These are phyloP conservation scores for Passer montanus DNA, from an alignment of 2,113 vertebrate species.

Conservation along the genomic window DNA sequence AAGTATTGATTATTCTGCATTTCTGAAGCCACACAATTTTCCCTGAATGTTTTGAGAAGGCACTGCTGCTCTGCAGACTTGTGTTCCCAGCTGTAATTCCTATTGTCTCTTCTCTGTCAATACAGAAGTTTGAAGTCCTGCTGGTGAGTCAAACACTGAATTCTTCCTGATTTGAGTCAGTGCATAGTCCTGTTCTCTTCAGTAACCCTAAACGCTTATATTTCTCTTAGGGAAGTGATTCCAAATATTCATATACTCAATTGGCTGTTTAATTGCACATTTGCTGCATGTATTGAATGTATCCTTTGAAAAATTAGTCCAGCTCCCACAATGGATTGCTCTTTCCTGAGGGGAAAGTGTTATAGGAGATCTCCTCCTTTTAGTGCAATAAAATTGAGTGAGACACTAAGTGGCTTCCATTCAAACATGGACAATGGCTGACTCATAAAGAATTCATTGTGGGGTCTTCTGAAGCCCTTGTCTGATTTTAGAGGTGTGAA, in stretches of 20 bases:
- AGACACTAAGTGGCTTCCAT: background rate
- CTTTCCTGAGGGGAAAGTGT: background rate
- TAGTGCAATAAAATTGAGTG: background rate
- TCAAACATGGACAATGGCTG: background rate
- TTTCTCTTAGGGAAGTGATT: constrained; percentile 12
- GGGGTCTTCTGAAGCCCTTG: background rate
- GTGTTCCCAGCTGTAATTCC: background rate
- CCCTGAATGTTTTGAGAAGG: background rate
- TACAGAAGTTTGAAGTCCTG: background rate
- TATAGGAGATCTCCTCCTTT: background rate
- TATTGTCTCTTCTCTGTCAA: background rate
- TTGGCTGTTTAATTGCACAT: constrained; percentile 27
- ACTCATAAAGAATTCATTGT: background rate
- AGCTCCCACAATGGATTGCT: background rate
- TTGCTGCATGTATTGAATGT: background rate
- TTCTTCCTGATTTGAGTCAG: rapidly evolving
- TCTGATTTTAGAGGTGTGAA: background rate
- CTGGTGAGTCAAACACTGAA: background rate
- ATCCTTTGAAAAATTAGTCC: constrained; percentile 28
- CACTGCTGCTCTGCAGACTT: background rate
- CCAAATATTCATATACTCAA: constrained; percentile 21
- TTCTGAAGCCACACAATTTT: background rate
- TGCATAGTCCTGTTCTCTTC: background rate
- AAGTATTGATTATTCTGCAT: background rate
- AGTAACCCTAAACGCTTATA: background rate